These are phyloP conservation scores for Theodoxus fluviatilis DNA, from an alignment of 2,888 invertebrate genomes.

Conservation along the genomic window DNA sequence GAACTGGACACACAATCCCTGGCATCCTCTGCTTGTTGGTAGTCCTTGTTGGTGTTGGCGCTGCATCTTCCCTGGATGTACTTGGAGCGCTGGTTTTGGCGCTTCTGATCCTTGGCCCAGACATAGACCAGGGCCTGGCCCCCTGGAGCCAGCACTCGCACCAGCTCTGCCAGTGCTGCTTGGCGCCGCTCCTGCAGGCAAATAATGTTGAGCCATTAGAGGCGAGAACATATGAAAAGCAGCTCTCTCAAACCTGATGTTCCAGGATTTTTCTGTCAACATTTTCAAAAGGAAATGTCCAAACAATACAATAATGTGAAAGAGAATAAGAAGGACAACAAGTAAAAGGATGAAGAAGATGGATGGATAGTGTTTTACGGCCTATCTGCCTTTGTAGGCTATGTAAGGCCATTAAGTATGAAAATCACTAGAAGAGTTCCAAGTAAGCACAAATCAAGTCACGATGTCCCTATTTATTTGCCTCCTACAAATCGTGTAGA, in stretches of 20 bases:
- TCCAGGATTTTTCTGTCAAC: no score
- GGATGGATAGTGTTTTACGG: no score
- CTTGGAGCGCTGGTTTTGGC: constrained; percentile 70
- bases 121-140: constrained; percentile 89
- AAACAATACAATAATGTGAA: not conserved
- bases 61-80: constrained; percentile 73
- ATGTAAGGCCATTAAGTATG: no score
- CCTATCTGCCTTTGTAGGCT: no score
- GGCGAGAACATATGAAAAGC: no score
- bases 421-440: no score
- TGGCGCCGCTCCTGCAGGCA: constrained; percentile 74
- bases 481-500: no score
- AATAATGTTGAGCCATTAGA: constrained; percentile 32
- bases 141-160: constrained; percentile 75
- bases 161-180: constrained; percentile 79
- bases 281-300: not conserved
- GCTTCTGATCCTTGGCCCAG: constrained; percentile 92
- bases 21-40: not conserved
- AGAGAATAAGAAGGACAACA: no score
- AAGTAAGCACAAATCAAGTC: no score
- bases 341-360: no score
- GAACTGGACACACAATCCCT: not conserved
- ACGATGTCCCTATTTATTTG: no score
- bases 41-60: not conserved
- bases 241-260: no score